Evolutionary conservation across 2,888 invertebrate genomes (phyloP), one percentile per base, ranked within the genome.

Genomic region (Cataglyphis albicans): DNA sequence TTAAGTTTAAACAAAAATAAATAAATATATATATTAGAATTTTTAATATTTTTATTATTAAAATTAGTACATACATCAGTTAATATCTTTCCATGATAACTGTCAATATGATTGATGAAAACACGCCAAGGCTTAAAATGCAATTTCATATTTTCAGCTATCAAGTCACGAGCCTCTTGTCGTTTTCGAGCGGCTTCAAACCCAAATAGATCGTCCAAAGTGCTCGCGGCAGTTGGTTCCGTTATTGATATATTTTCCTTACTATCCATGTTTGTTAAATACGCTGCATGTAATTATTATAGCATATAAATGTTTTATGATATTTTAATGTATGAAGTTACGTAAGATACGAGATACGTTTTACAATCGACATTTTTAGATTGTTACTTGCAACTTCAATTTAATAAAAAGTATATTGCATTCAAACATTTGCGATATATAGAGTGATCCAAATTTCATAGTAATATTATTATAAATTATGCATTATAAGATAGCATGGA

Each of bases 51-150:
- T n/a, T 48, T 52, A 52, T 52, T 41, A 29, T 61, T 61, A 25
- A 21, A 32, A 55, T 12, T 5, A 6, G 67, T 41, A 84, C 87
- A 89, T 89, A 95, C 95, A 32, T 95, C 95, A 48, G 96, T 91
- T 72, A 96, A 91, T 89, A 95, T 94, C 89, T 95, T 95, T 12
- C 96, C 96, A 87, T 96, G 95, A 92, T 95, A 96, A n/a, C 95
- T 95, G 92, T 96, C 96, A 64, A 96, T 93, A 86, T 96, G 95
- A 92, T 96, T 96, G 64, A 96, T 93, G 91, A 96, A 96, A 91
- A 96, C 95, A 61, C 96, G 95, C 91, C 95, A 95, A 15, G 93
- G 94, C 1, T 95, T 95, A 88, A 95, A 95, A 55, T 57, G 55
- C 6, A 74, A 5, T 35, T 88, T 86, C 10, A 9, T 64, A 7